Percentiles rank a stretch among this genome's conserved stretches.
Evolutionary conservation across 2,113 vertebrate species (phyloP).

Genomic region (Pseudopodoces humilis): DNA sequence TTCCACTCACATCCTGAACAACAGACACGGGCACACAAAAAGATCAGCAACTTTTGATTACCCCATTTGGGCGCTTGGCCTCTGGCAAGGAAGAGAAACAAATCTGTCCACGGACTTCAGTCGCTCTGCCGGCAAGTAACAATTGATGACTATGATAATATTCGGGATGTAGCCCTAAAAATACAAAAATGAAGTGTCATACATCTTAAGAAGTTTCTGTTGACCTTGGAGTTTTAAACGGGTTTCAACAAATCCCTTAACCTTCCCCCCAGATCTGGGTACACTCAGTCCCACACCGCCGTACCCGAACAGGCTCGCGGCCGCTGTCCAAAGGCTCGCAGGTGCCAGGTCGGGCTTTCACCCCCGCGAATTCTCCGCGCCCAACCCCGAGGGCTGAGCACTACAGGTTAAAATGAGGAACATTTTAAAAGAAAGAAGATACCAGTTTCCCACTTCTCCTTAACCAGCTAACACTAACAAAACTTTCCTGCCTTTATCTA

Average conservation of each 20-base stretch:
- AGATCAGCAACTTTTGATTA: background rate
- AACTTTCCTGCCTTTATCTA: background rate
- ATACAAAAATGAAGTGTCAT: background rate
- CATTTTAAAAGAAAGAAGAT: background rate
- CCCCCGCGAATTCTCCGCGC: background rate
- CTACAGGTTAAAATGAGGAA: background rate
- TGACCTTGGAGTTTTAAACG: background rate
- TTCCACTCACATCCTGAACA: background rate
- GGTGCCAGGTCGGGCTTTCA: background rate
- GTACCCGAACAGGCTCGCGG: accelerated
- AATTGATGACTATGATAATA: accelerated
- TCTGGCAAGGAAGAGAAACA: background rate
- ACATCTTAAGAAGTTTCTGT: background rate
- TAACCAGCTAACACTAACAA: background rate
- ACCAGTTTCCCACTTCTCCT: no score
- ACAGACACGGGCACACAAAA: background rate
- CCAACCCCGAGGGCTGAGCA: background rate
- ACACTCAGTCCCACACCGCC: accelerated
- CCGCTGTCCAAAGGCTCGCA: background rate
- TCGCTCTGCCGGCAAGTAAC: background rate
- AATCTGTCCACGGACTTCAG: background rate
- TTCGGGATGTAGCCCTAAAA: background rate
- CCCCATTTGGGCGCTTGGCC: background rate
- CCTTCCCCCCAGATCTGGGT: accelerated
- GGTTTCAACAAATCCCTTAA: background rate